Percentiles rank a stretch among this genome's conserved stretches.
phyloP scores from a whole-genome alignment of 2,888 invertebrate species.

The Apamea monoglypha region DNA sequence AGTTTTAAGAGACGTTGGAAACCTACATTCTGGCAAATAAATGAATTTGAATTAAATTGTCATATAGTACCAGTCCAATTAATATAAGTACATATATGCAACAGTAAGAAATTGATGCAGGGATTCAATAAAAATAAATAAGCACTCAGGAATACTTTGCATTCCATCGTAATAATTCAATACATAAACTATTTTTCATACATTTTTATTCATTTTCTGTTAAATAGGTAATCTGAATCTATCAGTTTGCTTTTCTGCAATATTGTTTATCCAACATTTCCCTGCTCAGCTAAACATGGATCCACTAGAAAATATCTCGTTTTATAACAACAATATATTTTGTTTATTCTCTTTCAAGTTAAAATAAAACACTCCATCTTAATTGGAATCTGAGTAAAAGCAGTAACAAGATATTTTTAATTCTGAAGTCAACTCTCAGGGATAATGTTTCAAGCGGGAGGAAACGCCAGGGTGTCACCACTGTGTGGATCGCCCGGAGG shows the following conservation, averaged over 20 bases:
- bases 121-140: neutral
- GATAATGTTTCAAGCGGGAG: neutral
- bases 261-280: neutral
- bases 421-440: neutral
- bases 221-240: neutral
- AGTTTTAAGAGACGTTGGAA: no score
- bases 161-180: neutral
- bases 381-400: neutral
- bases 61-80: neutral
- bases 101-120: neutral
- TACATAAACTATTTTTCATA: neutral
- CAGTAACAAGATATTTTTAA: neutral
- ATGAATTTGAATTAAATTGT: no score
- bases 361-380: conserved; percentile 9
- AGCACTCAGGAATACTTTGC: neutral
- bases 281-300: neutral
- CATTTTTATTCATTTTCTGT: neutral
- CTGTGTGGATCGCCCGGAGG: no score
- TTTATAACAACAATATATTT: neutral
- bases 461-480: no score
- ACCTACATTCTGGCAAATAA: no score
- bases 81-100: no score
- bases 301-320: neutral
- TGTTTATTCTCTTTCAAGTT: neutral
- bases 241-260: neutral